Evolutionary conservation across 1,140 invertebrate genomes (phyloP).

Genomic region (Calycopis cecrops): DNA sequence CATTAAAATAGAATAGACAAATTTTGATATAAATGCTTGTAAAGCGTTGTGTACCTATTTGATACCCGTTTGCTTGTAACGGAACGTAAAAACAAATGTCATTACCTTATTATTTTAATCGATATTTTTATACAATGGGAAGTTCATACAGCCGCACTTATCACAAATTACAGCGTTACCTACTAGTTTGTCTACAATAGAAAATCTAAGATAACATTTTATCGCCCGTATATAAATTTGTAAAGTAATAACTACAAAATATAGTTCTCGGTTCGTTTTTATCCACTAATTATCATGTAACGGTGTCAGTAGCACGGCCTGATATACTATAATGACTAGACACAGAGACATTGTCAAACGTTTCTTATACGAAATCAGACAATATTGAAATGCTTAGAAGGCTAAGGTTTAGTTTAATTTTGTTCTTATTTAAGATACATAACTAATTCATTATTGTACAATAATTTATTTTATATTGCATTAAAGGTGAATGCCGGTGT

Average conservation of each 20-base stretch:
- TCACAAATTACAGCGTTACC: slow-evolving; percentile 65
- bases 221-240: slow-evolving; percentile 58
- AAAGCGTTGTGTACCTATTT: slow-evolving; percentile 52
- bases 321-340: no score
- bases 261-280: slow-evolving; percentile 39
- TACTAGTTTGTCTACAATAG: slow-evolving; percentile 63
- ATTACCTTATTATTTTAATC: slow-evolving; percentile 2
- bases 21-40: slow-evolving; percentile 50
- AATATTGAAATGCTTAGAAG: no score
- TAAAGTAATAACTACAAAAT: slow-evolving; percentile 58
- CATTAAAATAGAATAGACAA: slow-evolving; percentile 47
- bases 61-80: slow-evolving; percentile 38
- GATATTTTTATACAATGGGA: slow-evolving; percentile 28
- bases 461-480: no score
- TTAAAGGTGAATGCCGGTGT: no score
- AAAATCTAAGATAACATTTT: slow-evolving; percentile 69
- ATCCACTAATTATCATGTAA: slow-evolving; percentile 47
- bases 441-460: no score
- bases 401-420: no score
- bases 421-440: no score
- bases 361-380: no score
- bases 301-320: slow-evolving; percentile 36
- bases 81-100: slow-evolving; percentile 2
- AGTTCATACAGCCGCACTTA: slow-evolving; percentile 69
- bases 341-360: no score